Percentiles rank a stretch among this genome's conserved stretches.
These are phyloP conservation scores for Hiodon tergisus DNA, from an alignment of 2,113 vertebrate species.

Conservation along the genomic window DNA sequence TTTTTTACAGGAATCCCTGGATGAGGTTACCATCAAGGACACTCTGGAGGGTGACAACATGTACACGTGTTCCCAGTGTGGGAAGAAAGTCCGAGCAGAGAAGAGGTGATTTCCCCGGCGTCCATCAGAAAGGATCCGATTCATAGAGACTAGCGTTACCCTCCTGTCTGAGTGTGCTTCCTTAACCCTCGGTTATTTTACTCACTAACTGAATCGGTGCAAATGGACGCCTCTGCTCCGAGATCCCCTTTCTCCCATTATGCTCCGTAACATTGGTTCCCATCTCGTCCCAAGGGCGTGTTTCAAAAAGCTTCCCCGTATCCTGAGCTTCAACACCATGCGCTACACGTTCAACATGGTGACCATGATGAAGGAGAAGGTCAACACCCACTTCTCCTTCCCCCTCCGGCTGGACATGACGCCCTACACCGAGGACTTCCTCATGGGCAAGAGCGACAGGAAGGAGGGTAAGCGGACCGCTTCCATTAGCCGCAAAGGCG, in stretches of 20 bases:
- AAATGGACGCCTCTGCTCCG: not conserved
- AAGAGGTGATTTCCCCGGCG: conserved; percentile 71
- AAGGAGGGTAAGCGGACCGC: conserved; percentile 75
- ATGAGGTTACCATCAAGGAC: conserved; percentile 98
- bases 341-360: conserved; percentile 99
- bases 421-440: conserved; percentile 96
- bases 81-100: conserved; percentile 95
- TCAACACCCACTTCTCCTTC: conserved; percentile 98
- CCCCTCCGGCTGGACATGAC: conserved; percentile 97
- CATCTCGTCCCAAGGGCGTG: conserved; percentile 71
- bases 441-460: conserved; percentile 92
- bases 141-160: no score
- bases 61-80: conserved; percentile 98
- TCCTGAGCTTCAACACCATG: conserved; percentile 99
- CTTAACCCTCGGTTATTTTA: not conserved
- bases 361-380: conserved; percentile 99
- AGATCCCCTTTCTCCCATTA: not conserved
- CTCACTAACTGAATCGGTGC: not conserved
- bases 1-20: conserved; percentile 83
- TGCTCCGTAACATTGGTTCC: not conserved
- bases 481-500: not conserved
- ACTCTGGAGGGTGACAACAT: conserved; percentile 98
- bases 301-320: conserved; percentile 96
- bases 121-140: no score
- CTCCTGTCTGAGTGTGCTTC: not conserved